Percentiles rank a stretch among this genome's conserved stretches.
Evolutionary conservation across 2,797 vertebrate genomes (phyloP).

Genomic region (Vipera ursinii): DNA sequence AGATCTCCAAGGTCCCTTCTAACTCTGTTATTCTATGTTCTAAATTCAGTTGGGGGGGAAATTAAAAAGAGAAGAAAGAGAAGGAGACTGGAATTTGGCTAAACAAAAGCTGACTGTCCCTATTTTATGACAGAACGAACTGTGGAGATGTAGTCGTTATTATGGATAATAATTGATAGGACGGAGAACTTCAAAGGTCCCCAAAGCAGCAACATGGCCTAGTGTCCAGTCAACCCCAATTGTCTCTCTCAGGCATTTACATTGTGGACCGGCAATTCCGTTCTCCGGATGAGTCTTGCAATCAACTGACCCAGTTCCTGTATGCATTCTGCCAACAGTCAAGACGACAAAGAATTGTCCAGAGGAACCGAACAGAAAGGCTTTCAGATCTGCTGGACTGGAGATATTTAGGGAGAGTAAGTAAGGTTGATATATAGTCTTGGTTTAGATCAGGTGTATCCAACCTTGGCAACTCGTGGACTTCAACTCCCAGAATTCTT

Average conservation of each 20-base stretch:
- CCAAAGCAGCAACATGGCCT: not conserved
- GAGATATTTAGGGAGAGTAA: constrained; percentile 90
- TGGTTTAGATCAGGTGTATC: not conserved
- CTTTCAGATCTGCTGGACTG: constrained; percentile 94
- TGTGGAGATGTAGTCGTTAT: not conserved
- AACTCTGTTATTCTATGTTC: not conserved
- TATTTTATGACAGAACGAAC: not conserved
- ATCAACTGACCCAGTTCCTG: constrained; percentile 95
- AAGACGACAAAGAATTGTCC: constrained; percentile 91
- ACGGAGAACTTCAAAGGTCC: not conserved
- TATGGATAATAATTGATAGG: not conserved
- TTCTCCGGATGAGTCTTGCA: constrained; percentile 91
- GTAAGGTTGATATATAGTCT: constrained; percentile 20
- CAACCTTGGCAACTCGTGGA: not conserved
- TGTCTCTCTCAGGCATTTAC: constrained; percentile 83
- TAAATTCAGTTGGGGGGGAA: not conserved
- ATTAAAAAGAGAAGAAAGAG: not conserved
- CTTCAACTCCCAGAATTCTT: not conserved
- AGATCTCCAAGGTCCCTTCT: not conserved
- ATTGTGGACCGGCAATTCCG: constrained; percentile 90
- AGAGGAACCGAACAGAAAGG: constrained; percentile 91
- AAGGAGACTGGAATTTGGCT: not conserved
- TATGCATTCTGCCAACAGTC: constrained; percentile 94
- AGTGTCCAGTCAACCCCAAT: not conserved
- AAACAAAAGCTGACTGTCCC: not conserved